Base-by-base conservation (phyloP, 2,797 vertebrate species). In the Anolis apletophallus region DNA sequence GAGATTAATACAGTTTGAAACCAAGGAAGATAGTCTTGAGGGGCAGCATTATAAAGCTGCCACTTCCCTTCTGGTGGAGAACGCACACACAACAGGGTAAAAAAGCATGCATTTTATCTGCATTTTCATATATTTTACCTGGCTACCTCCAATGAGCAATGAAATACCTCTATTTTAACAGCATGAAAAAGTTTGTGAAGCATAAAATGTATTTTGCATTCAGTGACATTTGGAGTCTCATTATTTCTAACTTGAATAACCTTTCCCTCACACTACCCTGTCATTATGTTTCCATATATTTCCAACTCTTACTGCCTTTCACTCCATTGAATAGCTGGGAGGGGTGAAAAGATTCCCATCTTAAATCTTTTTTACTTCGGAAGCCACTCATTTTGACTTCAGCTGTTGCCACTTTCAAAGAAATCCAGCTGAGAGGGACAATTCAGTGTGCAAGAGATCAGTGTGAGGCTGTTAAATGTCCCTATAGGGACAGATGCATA, bases 201-300 rank as follows among this genome's bases (percentile, higher is more conserved):
- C 79, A 80, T 80, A 57, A 79, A 88, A 85, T 74, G 71, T 85
- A 90, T 36, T 83, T 81, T 12, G 59, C 69, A 19, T 2, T 87
- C 86, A 76, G 85, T 91, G 90, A 91, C 90, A 87, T 92, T 93
- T 91, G 90, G 55, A 75, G 76, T 89, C 83, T 90, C 90, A 67
- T 94, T 93, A 93, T 72, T 2, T 0, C 54, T 90, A 88, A 90
- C 87, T 89, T 86, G 52, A 34, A 71, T 88, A 2, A 81, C 81
- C 0, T 0, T 91, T 89, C 0, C 0, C 50, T 85, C 34, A 80
- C 10, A 0, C 69, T 89, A 55, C 90, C 83, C 87, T 89, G 82
- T 86, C 0, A 0, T 83, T 86, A 84, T 8, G 87, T 84, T 55
- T 84, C 74, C 46, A 0, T 89, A 83, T 90, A 85, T 91, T 85